phyloP scores from a whole-genome alignment of 1,140 invertebrate genomes.

The Heliconius himera region DNA sequence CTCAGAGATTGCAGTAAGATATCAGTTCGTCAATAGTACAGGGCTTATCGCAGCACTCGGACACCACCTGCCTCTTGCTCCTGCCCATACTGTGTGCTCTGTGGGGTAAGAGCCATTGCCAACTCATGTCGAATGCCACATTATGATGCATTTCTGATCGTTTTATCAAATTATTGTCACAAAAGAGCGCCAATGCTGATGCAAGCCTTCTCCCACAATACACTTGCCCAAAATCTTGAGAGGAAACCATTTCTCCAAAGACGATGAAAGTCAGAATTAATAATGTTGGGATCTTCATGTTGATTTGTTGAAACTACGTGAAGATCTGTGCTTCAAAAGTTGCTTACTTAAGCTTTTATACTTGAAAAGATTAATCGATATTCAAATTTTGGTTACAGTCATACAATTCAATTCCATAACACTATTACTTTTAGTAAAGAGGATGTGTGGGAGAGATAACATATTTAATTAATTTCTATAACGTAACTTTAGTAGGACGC shows the following conservation, averaged over 20 bases:
- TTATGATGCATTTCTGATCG: conserved; percentile 17
- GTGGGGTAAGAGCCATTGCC: conserved; percentile 39
- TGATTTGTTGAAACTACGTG: conserved; percentile 7
- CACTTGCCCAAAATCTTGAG: conserved; percentile 15
- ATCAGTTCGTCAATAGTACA: conserved; percentile 42
- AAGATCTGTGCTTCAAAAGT: neutral
- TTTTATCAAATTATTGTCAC: conserved; percentile 35
- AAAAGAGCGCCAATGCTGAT: conserved; percentile 28
- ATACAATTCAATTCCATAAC: neutral
- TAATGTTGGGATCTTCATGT: conserved; percentile 29
- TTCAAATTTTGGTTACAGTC: neutral
- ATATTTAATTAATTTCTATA: neutral
- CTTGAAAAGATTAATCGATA: neutral
- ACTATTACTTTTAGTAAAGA: neutral
- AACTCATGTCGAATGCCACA: neutral
- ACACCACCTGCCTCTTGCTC: conserved; percentile 38
- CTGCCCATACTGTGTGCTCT: conserved; percentile 35
- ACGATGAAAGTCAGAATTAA: conserved; percentile 9
- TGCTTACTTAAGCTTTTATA: conserved; percentile 15
- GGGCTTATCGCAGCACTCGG: conserved; percentile 46
- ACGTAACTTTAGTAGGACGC: too few relatives aligned
- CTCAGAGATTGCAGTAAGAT: conserved; percentile 29
- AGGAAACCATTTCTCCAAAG: neutral
- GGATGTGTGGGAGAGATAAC: neutral
- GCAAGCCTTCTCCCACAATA: conserved; percentile 39